Conservation (phyloP, 2,113 vertebrate genomes). For the Myrmecophaga tridactyla region DNA sequence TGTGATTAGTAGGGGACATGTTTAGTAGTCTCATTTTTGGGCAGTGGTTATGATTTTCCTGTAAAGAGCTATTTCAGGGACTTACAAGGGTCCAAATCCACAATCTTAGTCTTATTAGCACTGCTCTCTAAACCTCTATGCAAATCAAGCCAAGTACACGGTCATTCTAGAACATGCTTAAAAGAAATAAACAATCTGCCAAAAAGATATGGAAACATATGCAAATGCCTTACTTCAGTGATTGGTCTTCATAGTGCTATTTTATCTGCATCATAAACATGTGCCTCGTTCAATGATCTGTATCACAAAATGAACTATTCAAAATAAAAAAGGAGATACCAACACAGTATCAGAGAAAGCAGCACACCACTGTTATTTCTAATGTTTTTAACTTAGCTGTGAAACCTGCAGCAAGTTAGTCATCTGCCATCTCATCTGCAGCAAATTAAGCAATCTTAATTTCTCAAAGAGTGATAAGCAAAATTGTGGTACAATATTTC, state of each 20-base stretch:
- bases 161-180: neutral
- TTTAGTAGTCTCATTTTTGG: neutral
- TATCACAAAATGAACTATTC: neutral
- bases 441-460: constrained; percentile 18
- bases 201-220: constrained; percentile 15
- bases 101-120: neutral
- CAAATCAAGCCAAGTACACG: constrained; percentile 1
- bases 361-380: neutral
- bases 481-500: constrained; percentile 37
- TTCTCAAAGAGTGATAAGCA: neutral
- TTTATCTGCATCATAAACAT: constrained; percentile 14
- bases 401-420: neutral
- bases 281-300: neutral
- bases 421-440: constrained; percentile 13
- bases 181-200: constrained; percentile 12
- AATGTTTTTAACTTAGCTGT: neutral
- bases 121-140: neutral
- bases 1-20: neutral
- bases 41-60: neutral
- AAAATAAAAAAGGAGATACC: neutral
- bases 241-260: neutral
- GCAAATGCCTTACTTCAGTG: neutral
- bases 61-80: neutral
- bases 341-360: neutral
- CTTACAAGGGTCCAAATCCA: neutral